Base-by-base conservation (phyloP, 2,797 vertebrate species). In the Chromobotia macracanthus region DNA sequence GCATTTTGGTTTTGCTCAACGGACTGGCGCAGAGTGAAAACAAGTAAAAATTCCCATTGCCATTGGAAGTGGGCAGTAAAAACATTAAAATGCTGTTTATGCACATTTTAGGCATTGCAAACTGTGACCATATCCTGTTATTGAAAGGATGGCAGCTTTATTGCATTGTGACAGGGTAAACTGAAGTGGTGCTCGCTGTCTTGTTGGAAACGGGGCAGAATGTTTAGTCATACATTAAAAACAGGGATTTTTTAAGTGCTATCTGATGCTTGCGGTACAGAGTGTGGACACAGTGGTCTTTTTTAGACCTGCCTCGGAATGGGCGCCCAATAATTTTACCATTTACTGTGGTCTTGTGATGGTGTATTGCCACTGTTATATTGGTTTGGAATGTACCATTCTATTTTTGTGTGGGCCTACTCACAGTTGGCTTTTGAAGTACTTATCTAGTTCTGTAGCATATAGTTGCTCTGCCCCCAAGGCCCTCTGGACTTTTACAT, bases 281-380 rank as follows among this genome's bases (percentile, higher is more conserved):
- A 84, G 89, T 93, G 91, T 89, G 90, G 92, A 93, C 88, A 87
- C 80, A 87, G 89, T 88, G 87, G 92, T 87, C 72, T 89, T 91
- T 90, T 89, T 89, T 89, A 89, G 93, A 91, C 89, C 91, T 92
- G 91, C 91, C 91, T 92, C 85, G 89, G 86, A 91, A 92, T 91
- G 89, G 89, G 92, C 87, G 90, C 91, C 90, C 90, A 92, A 93
- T 92, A 90, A 94, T 94, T 94, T 93, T 87, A 86, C 90, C 91
- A 92, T 94, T 93, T 93, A 90, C 91, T 94, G 93, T 88, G 93
- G 94, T 92, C 88, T 89, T 88, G 89, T 89, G 93, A 92, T 92
- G 90, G 90, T 91, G 91, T 86, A 80, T 86, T 89, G 91, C 89
- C 86, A 91, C 91, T 93, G 91, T 92, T 94, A 92, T 93, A 92